Evolutionary conservation across 1,140 invertebrate genomes (phyloP), one percentile per base, ranked within the genome.

Genomic region (Diorhabda sublineata): DNA sequence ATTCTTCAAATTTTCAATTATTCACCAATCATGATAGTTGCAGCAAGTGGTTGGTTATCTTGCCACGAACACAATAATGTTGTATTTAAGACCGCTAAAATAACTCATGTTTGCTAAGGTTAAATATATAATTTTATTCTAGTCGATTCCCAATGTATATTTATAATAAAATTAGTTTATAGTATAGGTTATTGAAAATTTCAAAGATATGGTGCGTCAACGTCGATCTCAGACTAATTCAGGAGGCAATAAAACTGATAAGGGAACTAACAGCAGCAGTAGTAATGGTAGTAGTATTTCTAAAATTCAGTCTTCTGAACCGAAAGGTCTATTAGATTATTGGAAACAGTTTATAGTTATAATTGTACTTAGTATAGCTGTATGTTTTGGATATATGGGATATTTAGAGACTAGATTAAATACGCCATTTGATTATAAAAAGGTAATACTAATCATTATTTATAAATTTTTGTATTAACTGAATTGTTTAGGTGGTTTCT

Each of bases 401-500:
- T 94, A 95, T 77, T 81, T 95, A 47, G 92, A 95, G 81, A 95
- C 94, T 2, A 84, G 92, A 70, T 92, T 98, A 0, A 95, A 93
- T 77, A 96, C 93, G 3, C 94, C 94, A 0, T 89, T 92, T 66
- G 86, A 91, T 77, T 85, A 87, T 59, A 86, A 89, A 69, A 92
- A 90, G 84, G 91, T 93, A 83, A 2, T 6, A 8, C 6, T 4
- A 52, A n/a, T 8, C 6, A 3, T 52, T 3, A 52, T 3, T 52
- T 52, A n/a, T 8, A 52, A 52, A 52, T 52, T 5, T 26, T 26
- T 26, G 26, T 26, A 26, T 26, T 26, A 57, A 61, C 3, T n/a
- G 9, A 44, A 45, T 44, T 62, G 43, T 66, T 67, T 76, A 91
- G 89, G 86, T 92, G 63, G 89, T 95, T 2, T 76, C 84, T 58